Evolutionary conservation across 2,797 vertebrate species (phyloP).

Genomic region (Threskiornis aethiopicus): DNA sequence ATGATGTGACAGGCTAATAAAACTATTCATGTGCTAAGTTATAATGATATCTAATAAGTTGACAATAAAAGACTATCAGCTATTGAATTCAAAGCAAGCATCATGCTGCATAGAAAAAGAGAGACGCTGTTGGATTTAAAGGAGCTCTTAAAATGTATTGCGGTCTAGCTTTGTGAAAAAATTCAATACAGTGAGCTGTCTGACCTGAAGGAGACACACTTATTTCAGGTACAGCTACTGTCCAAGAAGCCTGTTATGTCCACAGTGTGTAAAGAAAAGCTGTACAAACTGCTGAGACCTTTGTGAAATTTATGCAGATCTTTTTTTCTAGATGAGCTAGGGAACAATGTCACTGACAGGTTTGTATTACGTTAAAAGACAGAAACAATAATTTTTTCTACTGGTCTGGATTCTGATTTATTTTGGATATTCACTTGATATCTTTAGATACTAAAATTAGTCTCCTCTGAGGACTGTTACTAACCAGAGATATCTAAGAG

Average conservation of each 20-base stretch:
- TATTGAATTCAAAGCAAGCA: conserved; percentile 13
- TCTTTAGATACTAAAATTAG: background rate
- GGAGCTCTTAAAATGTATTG: background rate
- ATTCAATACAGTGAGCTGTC: conserved; percentile 2
- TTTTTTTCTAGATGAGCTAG: background rate
- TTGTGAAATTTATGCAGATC: background rate
- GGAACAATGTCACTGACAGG: background rate
- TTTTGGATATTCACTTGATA: background rate
- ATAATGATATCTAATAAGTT: conserved; percentile 43
- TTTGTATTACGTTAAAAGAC: background rate
- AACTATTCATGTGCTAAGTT: conserved; percentile 58
- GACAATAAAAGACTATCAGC: conserved; percentile 51
- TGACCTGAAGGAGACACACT: background rate
- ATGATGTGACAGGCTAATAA: conserved; percentile 66
- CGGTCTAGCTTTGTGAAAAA: background rate
- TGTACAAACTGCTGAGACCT: background rate
- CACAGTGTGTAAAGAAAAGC: background rate
- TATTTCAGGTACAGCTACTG: background rate
- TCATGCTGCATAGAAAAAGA: background rate
- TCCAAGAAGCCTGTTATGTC: background rate
- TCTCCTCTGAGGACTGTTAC: background rate
- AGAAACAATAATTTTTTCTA: background rate
- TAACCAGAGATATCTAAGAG: background rate
- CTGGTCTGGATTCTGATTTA: background rate
- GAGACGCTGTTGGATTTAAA: background rate